Conservation (phyloP, 2,797 vertebrate genomes). For the Prionace glauca region DNA sequence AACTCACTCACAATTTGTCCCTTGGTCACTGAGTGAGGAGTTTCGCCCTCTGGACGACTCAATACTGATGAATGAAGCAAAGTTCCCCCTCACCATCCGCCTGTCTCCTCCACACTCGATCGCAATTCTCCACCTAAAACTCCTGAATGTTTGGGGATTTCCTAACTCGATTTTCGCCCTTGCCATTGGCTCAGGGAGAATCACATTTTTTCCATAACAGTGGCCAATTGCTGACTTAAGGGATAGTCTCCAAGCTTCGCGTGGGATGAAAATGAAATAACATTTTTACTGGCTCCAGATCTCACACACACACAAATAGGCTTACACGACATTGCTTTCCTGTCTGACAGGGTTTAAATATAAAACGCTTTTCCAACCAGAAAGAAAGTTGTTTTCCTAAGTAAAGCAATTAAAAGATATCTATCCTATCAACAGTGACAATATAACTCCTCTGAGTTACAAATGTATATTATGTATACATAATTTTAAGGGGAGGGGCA, state of each 20-base stretch:
- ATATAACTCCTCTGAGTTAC: neutral
- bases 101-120: neutral
- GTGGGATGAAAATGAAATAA: neutral
- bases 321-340: neutral
- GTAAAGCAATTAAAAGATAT: neutral
- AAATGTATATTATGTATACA: neutral
- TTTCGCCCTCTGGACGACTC: neutral
- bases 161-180: conserved; percentile 31
- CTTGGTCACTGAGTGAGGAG: neutral
- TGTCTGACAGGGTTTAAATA: too few species aligned
- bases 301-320: too few species aligned
- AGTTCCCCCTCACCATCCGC: neutral
- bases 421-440: neutral
- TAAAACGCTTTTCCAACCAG: neutral
- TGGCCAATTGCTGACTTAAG: conserved; percentile 39
- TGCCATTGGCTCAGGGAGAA: conserved; percentile 40
- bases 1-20: neutral
- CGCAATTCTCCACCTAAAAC: conserved; percentile 4
- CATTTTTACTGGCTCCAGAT: neutral
- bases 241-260: conserved; percentile 38
- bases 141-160: conserved; percentile 41
- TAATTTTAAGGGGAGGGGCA: too few species aligned
- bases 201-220: conserved; percentile 43
- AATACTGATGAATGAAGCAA: neutral
- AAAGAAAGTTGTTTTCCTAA: neutral